phyloP scores from a whole-genome alignment of 2,797 vertebrate species.

The Pangasius krempfi region DNA sequence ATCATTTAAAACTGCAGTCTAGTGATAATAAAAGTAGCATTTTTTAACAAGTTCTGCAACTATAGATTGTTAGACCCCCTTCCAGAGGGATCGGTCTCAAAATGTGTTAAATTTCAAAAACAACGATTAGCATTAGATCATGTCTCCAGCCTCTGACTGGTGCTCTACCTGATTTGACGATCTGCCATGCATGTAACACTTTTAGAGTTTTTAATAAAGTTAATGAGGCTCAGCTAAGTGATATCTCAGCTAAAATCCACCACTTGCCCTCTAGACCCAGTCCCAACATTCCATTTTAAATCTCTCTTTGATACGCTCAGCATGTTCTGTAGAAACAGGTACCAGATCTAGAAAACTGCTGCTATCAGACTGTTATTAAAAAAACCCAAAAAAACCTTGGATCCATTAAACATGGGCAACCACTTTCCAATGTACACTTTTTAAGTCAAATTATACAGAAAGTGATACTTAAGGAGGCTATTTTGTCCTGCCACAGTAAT shows the following conservation, averaged over 20 bases:
- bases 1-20: background rate
- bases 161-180: background rate
- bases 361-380: background rate
- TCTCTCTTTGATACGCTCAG: background rate
- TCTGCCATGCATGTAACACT: background rate
- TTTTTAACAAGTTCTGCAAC: background rate
- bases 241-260: background rate
- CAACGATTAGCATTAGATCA: background rate
- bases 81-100: background rate
- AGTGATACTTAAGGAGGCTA: background rate
- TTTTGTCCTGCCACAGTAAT: background rate
- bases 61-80: background rate
- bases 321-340: background rate
- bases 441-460: background rate
- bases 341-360: background rate
- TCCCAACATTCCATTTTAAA: too few relatives aligned
- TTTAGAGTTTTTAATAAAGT: background rate
- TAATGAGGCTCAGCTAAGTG: background rate
- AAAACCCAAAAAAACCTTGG: background rate
- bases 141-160: background rate
- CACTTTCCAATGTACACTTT: background rate
- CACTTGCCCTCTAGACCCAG: background rate
- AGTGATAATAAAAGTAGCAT: background rate
- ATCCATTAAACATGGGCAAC: background rate
- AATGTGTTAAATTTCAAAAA: background rate